Conservation (phyloP, 92 coral and sea anemone genomes). For the Zoanthus sansibaricus region DNA sequence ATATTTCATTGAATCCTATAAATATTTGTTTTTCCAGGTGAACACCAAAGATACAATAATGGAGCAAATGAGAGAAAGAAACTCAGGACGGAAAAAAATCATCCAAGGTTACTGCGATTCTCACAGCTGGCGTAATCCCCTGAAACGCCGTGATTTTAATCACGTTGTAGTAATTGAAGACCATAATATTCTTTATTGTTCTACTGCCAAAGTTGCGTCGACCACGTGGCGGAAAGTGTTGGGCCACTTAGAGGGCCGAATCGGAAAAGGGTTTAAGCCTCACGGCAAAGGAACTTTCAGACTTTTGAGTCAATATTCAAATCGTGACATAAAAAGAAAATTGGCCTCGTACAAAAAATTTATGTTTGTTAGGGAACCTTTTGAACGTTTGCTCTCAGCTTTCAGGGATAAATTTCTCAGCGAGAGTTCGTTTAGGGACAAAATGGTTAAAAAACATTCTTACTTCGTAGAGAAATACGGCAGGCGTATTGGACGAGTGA, state of each 20-base stretch:
- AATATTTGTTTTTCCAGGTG: neutral
- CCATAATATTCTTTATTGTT: slow-evolving; percentile 37
- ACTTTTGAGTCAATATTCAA: slow-evolving; percentile 45
- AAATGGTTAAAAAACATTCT: slow-evolving; percentile 35
- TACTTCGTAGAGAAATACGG: slow-evolving; percentile 34
- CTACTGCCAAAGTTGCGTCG: slow-evolving; percentile 48
- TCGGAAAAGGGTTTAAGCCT: slow-evolving; percentile 14
- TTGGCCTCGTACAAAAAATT: slow-evolving; percentile 51
- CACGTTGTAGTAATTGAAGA: slow-evolving; percentile 40
- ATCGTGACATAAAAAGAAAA: slow-evolving; percentile 35
- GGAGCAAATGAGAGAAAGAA: neutral
- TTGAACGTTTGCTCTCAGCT: slow-evolving; percentile 62
- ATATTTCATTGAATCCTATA: no score
- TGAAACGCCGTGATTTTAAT: slow-evolving; percentile 43
- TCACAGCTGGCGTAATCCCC: slow-evolving; percentile 38
- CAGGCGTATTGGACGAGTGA: slow-evolving; percentile 18
- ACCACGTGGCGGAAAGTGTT: slow-evolving; percentile 43
- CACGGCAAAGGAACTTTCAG: slow-evolving; percentile 40
- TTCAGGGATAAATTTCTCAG: slow-evolving; percentile 63
- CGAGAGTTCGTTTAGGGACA: slow-evolving; percentile 25
- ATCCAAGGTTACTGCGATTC: slow-evolving; percentile 35
- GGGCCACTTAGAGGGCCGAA: slow-evolving; percentile 24
- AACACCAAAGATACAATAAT: neutral
- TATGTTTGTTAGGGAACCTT: slow-evolving; percentile 67
- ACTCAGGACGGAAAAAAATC: neutral